Evolutionary conservation across 2,113 vertebrate species (phyloP).

Genomic region (Crypturellus undulatus): DNA sequence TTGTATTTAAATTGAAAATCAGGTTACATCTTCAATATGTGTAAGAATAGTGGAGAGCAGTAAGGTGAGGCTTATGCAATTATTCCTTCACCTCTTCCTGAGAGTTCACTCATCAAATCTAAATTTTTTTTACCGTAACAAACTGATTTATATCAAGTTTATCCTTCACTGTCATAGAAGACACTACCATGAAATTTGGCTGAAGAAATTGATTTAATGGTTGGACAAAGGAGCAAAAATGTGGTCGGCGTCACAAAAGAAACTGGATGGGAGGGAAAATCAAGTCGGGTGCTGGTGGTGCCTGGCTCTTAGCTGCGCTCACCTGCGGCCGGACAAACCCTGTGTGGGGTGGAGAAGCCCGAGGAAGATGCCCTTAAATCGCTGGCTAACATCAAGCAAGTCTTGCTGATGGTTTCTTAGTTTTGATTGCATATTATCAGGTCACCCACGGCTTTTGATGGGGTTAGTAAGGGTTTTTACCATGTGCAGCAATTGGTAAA

Average conservation of each 20-base stretch:
- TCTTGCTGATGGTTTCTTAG: neutral
- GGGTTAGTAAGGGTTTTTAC: neutral
- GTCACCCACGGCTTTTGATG: neutral
- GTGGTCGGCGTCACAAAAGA: conserved; percentile 11
- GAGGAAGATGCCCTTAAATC: neutral
- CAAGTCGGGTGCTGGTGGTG: neutral
- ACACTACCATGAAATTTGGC: neutral
- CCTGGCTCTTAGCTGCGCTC: neutral
- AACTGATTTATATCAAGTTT: neutral
- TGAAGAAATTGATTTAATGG: conserved; percentile 23
- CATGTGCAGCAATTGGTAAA: neutral
- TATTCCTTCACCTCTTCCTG: neutral
- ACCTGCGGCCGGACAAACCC: too few species aligned
- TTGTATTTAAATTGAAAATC: neutral
- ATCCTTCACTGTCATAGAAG: conserved; percentile 28
- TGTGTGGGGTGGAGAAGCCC: neutral
- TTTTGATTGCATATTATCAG: neutral
- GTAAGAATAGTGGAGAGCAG: neutral
- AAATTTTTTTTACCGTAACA: neutral
- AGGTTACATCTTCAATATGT: neutral
- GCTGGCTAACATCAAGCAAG: neutral
- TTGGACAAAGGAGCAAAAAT: conserved; percentile 48
- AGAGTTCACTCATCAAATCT: neutral
- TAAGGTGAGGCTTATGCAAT: neutral
- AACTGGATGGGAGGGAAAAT: conserved; percentile 31